A percentile compares a stretch with the other conserved stretches of the same genome.
Conservation (phyloP, 2,888 invertebrate species). For the Ganaspis brasiliensis region DNA sequence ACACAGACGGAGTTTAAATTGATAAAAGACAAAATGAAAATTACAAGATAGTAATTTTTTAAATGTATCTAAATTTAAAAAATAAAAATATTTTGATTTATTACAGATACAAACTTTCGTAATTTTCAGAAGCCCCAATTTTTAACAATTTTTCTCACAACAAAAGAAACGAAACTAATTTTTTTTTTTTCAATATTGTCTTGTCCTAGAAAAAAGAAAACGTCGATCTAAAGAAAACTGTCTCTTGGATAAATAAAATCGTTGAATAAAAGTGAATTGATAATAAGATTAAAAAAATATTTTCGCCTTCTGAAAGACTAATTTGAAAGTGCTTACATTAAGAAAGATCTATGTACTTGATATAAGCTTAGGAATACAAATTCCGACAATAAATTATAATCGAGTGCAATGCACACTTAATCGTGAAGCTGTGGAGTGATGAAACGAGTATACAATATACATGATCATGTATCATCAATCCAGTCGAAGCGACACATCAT, state of each 20-base stretch:
- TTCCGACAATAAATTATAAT: constrained; percentile 31
- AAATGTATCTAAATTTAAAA: no score
- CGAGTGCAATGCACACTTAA: constrained; percentile 22
- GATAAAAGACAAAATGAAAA: no score
- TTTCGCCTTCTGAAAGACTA: constrained; percentile 2
- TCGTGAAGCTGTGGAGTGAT: constrained; percentile 13
- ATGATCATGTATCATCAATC: constrained; percentile 33
- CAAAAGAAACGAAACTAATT: no score
- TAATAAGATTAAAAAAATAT: neutral
- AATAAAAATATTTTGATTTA: no score
- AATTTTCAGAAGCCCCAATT: no score
- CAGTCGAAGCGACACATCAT: constrained; percentile 19
- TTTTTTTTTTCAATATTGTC: no score
- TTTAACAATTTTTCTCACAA: no score
- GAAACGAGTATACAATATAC: constrained; percentile 28
- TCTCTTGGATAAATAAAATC: neutral
- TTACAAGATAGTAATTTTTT: no score
- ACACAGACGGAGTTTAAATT: no score
- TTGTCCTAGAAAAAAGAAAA: no score
- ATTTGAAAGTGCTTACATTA: constrained; percentile 13
- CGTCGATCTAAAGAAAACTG: neutral
- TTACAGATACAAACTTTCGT: no score
- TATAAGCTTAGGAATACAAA: constrained; percentile 27
- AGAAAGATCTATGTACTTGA: constrained; percentile 9
- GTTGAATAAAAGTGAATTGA: neutral